Conservation (phyloP, 2,888 invertebrate species). For the Nudaria mundana region DNA sequence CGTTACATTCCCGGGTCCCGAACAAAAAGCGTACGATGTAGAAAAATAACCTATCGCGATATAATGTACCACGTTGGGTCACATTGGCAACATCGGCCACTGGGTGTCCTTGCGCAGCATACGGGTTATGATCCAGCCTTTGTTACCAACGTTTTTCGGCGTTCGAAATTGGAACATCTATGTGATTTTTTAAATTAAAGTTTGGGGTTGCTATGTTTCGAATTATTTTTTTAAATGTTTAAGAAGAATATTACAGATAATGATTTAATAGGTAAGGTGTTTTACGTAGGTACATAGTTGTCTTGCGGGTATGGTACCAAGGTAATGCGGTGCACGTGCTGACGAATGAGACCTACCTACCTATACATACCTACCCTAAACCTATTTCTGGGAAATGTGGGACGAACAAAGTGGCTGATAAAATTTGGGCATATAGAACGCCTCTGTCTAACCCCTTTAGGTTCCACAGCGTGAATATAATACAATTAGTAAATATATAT, state of each 20-base stretch:
- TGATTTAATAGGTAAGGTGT: too few relatives aligned
- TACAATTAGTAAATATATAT: background rate
- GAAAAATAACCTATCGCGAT: slow-evolving; percentile 38
- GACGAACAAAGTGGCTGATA: too few relatives aligned
- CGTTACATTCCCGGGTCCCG: slow-evolving; percentile 13
- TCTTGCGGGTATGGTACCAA: too few relatives aligned
- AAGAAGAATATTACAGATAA: background rate
- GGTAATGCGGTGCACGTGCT: too few relatives aligned
- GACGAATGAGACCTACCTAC: too few relatives aligned
- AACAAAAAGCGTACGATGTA: slow-evolving; percentile 14
- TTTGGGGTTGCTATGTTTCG: background rate
- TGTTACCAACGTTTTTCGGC: slow-evolving; percentile 20
- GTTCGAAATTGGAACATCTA: slow-evolving; percentile 20
- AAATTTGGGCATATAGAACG: too few relatives aligned
- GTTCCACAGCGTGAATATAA: background rate
- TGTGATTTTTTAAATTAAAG: slow-evolving; percentile 2
- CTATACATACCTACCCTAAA: too few relatives aligned
- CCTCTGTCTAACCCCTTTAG: too few relatives aligned
- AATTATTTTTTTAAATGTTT: background rate
- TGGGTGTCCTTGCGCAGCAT: slow-evolving; percentile 66
- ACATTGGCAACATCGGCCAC: slow-evolving; percentile 53
- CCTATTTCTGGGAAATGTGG: too few relatives aligned
- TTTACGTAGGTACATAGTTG: too few relatives aligned
- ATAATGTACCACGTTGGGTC: slow-evolving; percentile 73
- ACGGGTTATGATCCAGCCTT: slow-evolving; percentile 29